These are phyloP conservation scores for Sciurus vulgaris DNA, from an alignment of 2,797 vertebrate species.

Conservation along the genomic window DNA sequence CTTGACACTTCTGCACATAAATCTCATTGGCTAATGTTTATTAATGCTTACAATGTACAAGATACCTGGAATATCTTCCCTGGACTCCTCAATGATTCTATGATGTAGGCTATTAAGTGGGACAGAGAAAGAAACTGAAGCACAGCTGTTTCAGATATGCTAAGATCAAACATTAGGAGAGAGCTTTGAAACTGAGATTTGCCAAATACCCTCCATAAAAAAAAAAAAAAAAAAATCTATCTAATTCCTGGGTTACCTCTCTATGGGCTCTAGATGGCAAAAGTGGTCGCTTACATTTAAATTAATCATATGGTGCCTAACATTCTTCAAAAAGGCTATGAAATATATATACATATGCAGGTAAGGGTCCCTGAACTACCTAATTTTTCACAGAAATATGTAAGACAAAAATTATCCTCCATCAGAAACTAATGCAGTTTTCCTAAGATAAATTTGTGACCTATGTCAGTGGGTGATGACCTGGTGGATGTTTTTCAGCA, in stretches of 20 bases:
- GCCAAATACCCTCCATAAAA: not conserved
- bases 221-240: not conserved
- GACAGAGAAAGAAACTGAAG: not conserved
- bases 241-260: not conserved
- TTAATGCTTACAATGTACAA: not conserved
- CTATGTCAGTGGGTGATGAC: not conserved
- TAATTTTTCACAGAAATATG: conserved; percentile 53
- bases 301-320: not conserved
- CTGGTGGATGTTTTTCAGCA: not conserved
- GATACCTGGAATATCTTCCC: not conserved
- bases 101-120: not conserved
- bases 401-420: conserved; percentile 44
- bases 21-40: not conserved
- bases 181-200: conserved; percentile 10
- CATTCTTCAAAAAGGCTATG: conserved; percentile 3
- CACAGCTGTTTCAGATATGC: not conserved
- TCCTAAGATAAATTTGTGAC: conserved; percentile 40
- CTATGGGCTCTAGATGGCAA: not conserved
- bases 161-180: not conserved
- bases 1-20: not conserved
- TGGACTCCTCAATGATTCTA: not conserved
- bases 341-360: conserved; percentile 55
- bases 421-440: conserved; percentile 18
- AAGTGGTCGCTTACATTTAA: conserved; percentile 53
- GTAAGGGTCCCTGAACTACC: not conserved